phyloP scores from a whole-genome alignment of 2,113 vertebrate genomes.

The Dasypus novemcinctus region DNA sequence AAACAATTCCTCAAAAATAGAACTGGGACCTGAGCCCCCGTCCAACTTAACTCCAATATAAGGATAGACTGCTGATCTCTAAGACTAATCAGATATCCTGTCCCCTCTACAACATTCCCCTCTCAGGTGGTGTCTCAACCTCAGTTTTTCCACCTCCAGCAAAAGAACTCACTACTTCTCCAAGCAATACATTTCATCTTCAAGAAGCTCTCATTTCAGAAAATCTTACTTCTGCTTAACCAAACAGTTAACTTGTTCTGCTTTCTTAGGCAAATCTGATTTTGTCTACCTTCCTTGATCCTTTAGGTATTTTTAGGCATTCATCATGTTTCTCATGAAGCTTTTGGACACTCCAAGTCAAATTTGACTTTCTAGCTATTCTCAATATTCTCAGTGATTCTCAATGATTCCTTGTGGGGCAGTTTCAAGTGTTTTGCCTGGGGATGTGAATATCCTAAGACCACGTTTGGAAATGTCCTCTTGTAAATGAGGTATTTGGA shows the following conservation, averaged over 20 bases:
- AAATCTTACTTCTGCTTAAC: neutral
- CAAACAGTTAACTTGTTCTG: slow-evolving; percentile 6
- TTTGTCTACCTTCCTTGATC: neutral
- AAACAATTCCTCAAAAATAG: neutral
- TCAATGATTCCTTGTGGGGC: neutral
- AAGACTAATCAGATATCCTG: neutral
- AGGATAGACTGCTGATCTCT: too few species aligned
- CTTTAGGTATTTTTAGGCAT: neutral
- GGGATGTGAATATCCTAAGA: neutral
- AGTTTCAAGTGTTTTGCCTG: neutral
- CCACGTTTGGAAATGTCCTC: neutral
- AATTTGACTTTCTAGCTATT: neutral
- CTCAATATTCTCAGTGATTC: neutral
- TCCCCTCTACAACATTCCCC: neutral
- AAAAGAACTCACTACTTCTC: neutral
- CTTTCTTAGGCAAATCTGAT: neutral
- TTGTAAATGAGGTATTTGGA: neutral
- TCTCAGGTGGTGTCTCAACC: neutral
- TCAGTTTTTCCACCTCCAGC: neutral
- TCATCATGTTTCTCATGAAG: neutral
- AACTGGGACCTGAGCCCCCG: neutral
- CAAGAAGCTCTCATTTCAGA: neutral
- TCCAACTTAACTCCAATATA: neutral
- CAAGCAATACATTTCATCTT: neutral
- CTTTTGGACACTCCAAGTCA: neutral